Evolutionary conservation across 2,113 vertebrate genomes (phyloP), one percentile per base, ranked within the genome.

Genomic region (Lasiurus cinereus): DNA sequence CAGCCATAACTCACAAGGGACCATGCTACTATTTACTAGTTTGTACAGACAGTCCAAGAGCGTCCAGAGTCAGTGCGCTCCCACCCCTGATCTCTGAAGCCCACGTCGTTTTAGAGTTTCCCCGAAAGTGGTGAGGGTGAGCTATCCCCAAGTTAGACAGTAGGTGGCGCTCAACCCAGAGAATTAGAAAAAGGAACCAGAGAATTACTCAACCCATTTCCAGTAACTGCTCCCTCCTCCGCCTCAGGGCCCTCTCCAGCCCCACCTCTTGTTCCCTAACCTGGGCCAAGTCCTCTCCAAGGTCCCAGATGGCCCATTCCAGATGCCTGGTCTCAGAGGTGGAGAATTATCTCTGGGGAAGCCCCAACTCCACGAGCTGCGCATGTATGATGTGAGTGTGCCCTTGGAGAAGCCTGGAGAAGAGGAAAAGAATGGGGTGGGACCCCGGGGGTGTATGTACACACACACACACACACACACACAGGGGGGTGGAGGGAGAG

Each of bases 151-250:
- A 31, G 2, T 22, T 31, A 24, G 92, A 87, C 97, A 93, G 96
- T 73, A 97, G 97, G 72, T 96, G 97, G 96, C 66, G 12, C 80
- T 48, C 66, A 54, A 52, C 21, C 56, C 72, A 72, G 90, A 10
- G 36, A 43, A 22, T 70, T 73, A 11, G 72, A 19, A 62, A 86
- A 72, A 56, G 48, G 76, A 96, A 88, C n/a, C 0, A 5, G 6
- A 22, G 39, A 54, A 24, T 95, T 95, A 48, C 96, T 72, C n/a
- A 93, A 93, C 33, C 56, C 87, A 27, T 85, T 97, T 97, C 95
- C 97, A 96, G 96, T 93, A 97, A 97, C 79, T 93, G 79, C 93
- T 69, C 70, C 82, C 66, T 83, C 76, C 80, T 29, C 93, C 93
- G 76, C 83, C 21, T 16, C 46, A 31, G 67, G 74, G 78, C 85